Base-by-base conservation (phyloP, 1,140 invertebrate genomes). In the Centruroides sculpturatus region DNA sequence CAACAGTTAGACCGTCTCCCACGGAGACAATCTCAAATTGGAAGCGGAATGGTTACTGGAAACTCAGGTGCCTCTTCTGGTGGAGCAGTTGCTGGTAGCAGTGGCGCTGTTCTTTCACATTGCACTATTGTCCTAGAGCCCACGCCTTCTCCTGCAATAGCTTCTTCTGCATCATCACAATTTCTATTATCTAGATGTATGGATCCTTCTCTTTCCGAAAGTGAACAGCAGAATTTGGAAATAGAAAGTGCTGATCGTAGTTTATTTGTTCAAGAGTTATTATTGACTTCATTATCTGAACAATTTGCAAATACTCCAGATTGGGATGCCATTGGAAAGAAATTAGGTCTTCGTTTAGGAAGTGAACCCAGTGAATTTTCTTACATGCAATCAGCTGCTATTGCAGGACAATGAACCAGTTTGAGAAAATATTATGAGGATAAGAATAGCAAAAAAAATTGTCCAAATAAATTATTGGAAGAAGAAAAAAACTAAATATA, bases 1-100 rank as follows among this genome's bases (percentile, higher is more conserved):
- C 88, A 92, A 77, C 86, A 89, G 74, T 74, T 92, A 69, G 88
- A 92, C 75, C 79, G 89, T 64, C 78, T 91, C 72, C 89, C 90
- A 63, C 81, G 89, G 68, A 83, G 66, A 41, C 41, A 41, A 41
- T 41, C 41, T 41, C 41, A 41, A 41, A 41, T 41, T 41, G 41
- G 41, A 41, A 41, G 41, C 8, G 41, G 41, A 41, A 41, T 41
- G 41, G 41, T 41, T 41, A 41, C 41, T 41, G 41, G 41, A 41
- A 41, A 41, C 41, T 41, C 41, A 41, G 41, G 41, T 41, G 41
- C 41, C 41, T 41, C 64, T 57, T 65, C 62, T 61, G 60, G 62
- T 60, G 59, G 68, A 61, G 72, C 73, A 68, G 68, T 72, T 66
- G 69, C 73, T 59, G 75, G 74, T 66, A 69, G 73, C 65, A 74